phyloP scores from a whole-genome alignment of 2,797 vertebrate species.

The Potorous gilbertii region DNA sequence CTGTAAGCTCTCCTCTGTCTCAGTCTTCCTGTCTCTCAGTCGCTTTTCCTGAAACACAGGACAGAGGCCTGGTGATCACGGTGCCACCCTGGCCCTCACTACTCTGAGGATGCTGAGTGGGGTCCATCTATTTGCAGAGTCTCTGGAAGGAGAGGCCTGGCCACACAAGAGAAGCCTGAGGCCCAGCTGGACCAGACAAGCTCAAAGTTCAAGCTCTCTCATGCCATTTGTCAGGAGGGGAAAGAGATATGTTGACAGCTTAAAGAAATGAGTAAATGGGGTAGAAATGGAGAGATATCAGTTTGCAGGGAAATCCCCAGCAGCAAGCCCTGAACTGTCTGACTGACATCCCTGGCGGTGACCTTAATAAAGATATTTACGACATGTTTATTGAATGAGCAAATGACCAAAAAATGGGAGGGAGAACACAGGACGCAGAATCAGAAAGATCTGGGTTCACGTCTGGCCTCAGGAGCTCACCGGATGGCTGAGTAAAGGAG shows the following conservation, averaged over 20 bases:
- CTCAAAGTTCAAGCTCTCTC: neutral
- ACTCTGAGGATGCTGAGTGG: neutral
- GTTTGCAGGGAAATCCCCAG: neutral
- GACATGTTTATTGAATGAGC: neutral
- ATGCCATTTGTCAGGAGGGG: neutral
- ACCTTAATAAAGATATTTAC: neutral
- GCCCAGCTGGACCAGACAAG: neutral
- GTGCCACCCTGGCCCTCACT: neutral
- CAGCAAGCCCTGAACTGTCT: neutral
- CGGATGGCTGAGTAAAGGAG: no score
- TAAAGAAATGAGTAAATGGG: neutral
- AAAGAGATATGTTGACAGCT: neutral
- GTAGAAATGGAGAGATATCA: neutral
- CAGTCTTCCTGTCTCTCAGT: constrained; percentile 92
- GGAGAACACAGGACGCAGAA: neutral
- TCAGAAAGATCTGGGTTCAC: neutral
- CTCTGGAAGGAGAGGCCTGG: neutral
- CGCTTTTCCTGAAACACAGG: constrained; percentile 89
- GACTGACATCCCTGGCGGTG: neutral
- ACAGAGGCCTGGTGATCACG: neutral
- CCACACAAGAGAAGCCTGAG: neutral
- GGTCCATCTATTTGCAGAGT: neutral
- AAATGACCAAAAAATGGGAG: neutral
- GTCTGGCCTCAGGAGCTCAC: neutral
- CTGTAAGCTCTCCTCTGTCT: constrained; percentile 93